Evolutionary conservation across 2,797 vertebrate genomes (phyloP).

Genomic region (Mormyrops boulengeri): DNA sequence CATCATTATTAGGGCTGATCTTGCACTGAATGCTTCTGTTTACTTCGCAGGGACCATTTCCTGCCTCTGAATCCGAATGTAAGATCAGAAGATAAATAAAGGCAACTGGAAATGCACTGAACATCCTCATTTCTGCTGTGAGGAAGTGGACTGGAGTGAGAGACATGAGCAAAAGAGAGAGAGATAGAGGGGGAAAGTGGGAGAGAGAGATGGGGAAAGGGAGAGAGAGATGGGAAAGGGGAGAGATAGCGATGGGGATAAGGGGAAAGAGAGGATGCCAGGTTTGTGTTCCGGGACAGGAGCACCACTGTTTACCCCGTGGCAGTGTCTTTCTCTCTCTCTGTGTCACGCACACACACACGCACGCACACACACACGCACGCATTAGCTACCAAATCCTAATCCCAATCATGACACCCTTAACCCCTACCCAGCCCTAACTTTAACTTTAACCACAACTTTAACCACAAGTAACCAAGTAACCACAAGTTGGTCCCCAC

Average conservation of each 20-base stretch:
- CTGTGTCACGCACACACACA: too few relatives aligned
- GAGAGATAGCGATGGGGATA: background rate
- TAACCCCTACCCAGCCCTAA: background rate
- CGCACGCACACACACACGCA: too few relatives aligned
- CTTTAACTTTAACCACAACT: too few relatives aligned
- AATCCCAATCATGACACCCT: background rate
- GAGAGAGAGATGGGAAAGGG: too few relatives aligned
- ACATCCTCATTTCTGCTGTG: background rate
- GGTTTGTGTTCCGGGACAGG: background rate
- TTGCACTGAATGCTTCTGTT: constrained; percentile 17
- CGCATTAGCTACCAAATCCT: background rate
- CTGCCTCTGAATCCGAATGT: background rate
- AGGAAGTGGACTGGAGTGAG: background rate
- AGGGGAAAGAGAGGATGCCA: background rate
- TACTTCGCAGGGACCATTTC: background rate
- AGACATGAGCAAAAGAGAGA: background rate
- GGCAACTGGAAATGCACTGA: background rate
- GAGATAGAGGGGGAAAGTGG: background rate
- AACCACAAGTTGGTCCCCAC: too few relatives aligned
- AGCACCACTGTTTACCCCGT: background rate
- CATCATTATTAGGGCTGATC: constrained; percentile 48
- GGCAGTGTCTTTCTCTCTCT: background rate
- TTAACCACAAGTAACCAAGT: too few relatives aligned
- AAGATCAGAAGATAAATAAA: background rate
- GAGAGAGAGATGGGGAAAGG: too few relatives aligned